Evolutionary conservation across 2,797 vertebrate species (phyloP).

Genomic region (Squalus acanthias): DNA sequence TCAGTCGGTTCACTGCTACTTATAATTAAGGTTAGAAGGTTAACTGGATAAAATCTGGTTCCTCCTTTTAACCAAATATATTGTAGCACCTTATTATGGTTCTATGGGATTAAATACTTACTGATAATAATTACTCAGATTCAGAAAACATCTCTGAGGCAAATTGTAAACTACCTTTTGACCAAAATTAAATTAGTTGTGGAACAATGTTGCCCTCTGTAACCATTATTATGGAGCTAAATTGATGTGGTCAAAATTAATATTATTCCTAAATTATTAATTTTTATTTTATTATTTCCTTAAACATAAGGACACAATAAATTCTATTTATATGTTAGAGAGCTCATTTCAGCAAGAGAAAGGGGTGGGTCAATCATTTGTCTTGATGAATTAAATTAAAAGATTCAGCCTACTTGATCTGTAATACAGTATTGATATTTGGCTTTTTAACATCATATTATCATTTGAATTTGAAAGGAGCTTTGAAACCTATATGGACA

Average conservation of each 20-base stretch:
- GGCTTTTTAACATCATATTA: not conserved
- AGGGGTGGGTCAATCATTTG: not conserved
- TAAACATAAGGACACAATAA: not conserved
- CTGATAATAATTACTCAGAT: not conserved
- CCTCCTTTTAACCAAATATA: constrained; percentile 17
- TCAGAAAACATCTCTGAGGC: not conserved
- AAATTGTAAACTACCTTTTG: not conserved
- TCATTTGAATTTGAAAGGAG: not conserved
- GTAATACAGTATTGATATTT: not conserved
- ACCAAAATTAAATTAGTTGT: not conserved
- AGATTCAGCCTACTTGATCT: not conserved
- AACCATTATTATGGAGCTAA: not conserved
- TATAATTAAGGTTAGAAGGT: not conserved
- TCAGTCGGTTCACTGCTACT: not conserved
- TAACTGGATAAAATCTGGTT: not conserved
- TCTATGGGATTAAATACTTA: not conserved
- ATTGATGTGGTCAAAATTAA: not conserved
- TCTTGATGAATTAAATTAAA: not conserved
- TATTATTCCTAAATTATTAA: not conserved
- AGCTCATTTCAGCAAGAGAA: not conserved
- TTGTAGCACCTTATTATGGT: no score
- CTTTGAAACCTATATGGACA: not conserved
- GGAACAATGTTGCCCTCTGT: not conserved
- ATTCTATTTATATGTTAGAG: not conserved
- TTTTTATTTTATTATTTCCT: not conserved